Base-by-base conservation (phyloP, 2,113 vertebrate genomes). In the Gopherus evgoodei region DNA sequence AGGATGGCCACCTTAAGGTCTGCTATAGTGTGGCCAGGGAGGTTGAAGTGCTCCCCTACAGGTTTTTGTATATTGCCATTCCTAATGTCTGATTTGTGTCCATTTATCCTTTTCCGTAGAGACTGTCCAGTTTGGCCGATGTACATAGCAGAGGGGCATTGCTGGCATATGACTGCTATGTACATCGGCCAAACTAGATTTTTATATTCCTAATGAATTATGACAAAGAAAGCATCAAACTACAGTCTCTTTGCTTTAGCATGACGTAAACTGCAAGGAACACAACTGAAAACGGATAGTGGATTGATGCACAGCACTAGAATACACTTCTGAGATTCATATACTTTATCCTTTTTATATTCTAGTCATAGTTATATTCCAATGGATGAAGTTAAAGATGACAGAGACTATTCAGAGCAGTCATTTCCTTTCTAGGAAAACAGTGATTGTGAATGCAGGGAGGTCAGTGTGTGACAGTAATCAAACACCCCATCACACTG, bases 181-280 rank as follows among this genome's bases (percentile, higher is more conserved):
- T n/a, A n/a, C n/a, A n/a, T n/a, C n/a, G n/a, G n/a, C n/a, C n/a
- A n/a, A n/a, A n/a, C 3, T 75, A 75, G 62, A 59, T 94, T 95
- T 95, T 96, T 96, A 91, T 85, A 97, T 96, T 92, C 53, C 88
- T 92, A 96, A 96, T 94, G 31, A 94, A 93, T 92, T 93, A 82
- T 94, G 90, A 95, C 80, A 95, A 97, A 96, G 52, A 95, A 97
- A 96, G 44, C 81, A 86, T 87, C 69, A 87, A 76, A 93, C 47
- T n/a, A 87, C 62, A 80, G 78, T 42, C 72, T 86, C 62, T 91
- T 92, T 93, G n/a, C 81, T 85, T 79, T 52, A 80, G 49, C 81
- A 75, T 47, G 90, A 96, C 93, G 89, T 97, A 94, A 96, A 90
- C 25, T 81, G 87, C 95, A 97, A 90, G 88, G 90, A 91, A 88